These are phyloP conservation scores for Papilio gigon DNA, from an alignment of 2,888 invertebrate genomes.

Conservation along the genomic window DNA sequence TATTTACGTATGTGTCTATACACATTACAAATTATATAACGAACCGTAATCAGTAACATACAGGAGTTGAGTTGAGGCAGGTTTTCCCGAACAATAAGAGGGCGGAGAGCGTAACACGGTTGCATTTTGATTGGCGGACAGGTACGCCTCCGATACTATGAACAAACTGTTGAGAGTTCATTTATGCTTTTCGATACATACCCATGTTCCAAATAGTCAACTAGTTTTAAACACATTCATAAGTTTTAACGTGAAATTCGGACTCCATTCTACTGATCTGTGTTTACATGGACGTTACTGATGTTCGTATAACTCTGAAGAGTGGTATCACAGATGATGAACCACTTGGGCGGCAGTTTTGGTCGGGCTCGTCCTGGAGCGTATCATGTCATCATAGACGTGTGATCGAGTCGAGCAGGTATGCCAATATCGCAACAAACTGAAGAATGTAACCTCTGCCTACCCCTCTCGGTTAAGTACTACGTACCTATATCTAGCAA, in stretches of 20 bases:
- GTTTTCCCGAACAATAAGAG: slow-evolving; percentile 38
- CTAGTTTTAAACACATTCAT: background rate
- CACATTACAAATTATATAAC: background rate
- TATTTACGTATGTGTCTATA: background rate
- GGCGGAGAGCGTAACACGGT: slow-evolving; percentile 36
- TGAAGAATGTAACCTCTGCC: too few relatives aligned
- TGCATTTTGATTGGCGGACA: slow-evolving; percentile 39
- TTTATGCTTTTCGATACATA: slow-evolving; percentile 8
- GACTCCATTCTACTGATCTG: background rate
- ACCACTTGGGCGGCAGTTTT: too few relatives aligned
- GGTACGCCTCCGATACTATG: slow-evolving; percentile 37
- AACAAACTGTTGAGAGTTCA: slow-evolving; percentile 28
- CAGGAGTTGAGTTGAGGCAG: slow-evolving; percentile 34
- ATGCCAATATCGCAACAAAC: too few relatives aligned
- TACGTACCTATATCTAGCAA: background rate
- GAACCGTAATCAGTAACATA: background rate
- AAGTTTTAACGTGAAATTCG: background rate
- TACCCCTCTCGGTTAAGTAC: too few relatives aligned
- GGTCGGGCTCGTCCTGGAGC: too few relatives aligned
- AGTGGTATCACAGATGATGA: too few relatives aligned
- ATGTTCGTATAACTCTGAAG: too few relatives aligned
- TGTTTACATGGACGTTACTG: too few relatives aligned
- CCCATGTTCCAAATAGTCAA: background rate
- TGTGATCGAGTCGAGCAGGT: too few relatives aligned
- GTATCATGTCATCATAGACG: too few relatives aligned